Percentiles rank a stretch among this genome's conserved stretches.
Conservation (phyloP, 2,888 invertebrate species). For the Mallateleia sp. region DNA sequence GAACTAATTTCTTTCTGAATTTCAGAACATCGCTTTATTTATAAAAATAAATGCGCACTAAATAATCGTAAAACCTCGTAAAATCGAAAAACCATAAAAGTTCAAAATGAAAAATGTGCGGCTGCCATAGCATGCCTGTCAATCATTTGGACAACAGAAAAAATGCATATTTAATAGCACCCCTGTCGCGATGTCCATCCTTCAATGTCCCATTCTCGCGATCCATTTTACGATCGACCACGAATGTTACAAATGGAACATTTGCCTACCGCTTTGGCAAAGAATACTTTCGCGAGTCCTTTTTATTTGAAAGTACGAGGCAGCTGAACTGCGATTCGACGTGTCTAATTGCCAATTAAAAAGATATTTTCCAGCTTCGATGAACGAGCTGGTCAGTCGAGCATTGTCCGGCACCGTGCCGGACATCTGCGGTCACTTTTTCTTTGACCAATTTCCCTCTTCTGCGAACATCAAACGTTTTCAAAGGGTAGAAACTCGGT, state of each 20-base stretch:
- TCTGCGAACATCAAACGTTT: constrained; percentile 46
- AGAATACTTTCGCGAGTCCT: constrained; percentile 70
- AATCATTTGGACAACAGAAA: constrained; percentile 67
- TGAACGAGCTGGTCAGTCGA: constrained; percentile 65
- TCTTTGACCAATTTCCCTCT: constrained; percentile 61
- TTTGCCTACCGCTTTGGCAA: constrained; percentile 59
- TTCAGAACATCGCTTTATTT: too few relatives aligned
- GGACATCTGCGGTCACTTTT: constrained; percentile 71
- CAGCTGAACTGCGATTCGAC: constrained; percentile 87
- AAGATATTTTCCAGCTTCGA: constrained; percentile 85
- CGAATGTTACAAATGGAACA: constrained; percentile 70
- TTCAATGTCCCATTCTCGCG: constrained; percentile 76
- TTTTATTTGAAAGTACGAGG: constrained; percentile 69
- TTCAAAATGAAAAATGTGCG: constrained; percentile 58
- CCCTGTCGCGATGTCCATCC: constrained; percentile 75
- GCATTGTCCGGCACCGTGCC: constrained; percentile 61
- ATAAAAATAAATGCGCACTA: too few relatives aligned
- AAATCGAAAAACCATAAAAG: constrained; percentile 56
- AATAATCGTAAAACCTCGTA: constrained; percentile 25
- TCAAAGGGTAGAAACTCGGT: constrained; percentile 58
- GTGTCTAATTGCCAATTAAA: constrained; percentile 89
- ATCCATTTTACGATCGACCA: constrained; percentile 66
- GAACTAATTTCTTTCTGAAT: too few relatives aligned
- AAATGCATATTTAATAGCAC: constrained; percentile 72
- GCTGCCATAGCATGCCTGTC: constrained; percentile 60